Conservation (phyloP, 2,797 vertebrate species). For the Pseudopleuronectes americanus region DNA sequence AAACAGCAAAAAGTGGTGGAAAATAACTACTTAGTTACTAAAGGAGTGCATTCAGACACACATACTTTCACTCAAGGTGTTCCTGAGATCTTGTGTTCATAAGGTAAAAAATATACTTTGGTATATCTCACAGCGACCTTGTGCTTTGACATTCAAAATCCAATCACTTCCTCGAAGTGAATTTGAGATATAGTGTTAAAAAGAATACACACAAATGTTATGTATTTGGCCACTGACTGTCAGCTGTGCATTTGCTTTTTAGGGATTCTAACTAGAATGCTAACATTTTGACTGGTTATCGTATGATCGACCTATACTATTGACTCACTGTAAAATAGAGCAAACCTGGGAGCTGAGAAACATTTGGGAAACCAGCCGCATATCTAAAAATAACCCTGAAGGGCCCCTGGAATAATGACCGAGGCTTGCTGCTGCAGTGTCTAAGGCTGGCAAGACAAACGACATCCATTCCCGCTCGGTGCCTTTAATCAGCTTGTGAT, state of each 20-base stretch:
- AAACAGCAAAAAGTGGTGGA: not conserved
- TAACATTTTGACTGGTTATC: conserved; percentile 4
- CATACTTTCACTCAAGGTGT: too few relatives aligned
- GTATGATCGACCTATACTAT: not conserved
- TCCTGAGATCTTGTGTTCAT: not conserved
- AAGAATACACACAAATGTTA: too few relatives aligned
- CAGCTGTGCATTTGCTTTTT: too few relatives aligned
- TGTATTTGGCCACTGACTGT: too few relatives aligned
- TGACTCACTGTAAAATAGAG: conserved; percentile 6
- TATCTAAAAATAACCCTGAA: conserved; percentile 59
- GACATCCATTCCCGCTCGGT: conserved; percentile 80
- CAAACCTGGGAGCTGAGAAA: conserved; percentile 38
- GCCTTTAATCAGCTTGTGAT: conserved; percentile 87
- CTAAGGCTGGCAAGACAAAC: conserved; percentile 83
- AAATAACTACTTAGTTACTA: not conserved
- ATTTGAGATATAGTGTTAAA: too few relatives aligned
- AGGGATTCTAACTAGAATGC: not conserved
- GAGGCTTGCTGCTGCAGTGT: conserved; percentile 64
- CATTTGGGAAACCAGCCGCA: conserved; percentile 25
- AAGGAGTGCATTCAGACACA: not conserved
- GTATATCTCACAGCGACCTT: too few relatives aligned
- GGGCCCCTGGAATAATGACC: conserved; percentile 73
- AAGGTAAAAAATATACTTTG: too few relatives aligned
- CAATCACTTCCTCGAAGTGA: too few relatives aligned
- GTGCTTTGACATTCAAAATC: too few relatives aligned